Percentiles rank a stretch among this genome's conserved stretches.
phyloP scores from a whole-genome alignment of 2,888 invertebrate species.

The Pyrgus malvae region DNA sequence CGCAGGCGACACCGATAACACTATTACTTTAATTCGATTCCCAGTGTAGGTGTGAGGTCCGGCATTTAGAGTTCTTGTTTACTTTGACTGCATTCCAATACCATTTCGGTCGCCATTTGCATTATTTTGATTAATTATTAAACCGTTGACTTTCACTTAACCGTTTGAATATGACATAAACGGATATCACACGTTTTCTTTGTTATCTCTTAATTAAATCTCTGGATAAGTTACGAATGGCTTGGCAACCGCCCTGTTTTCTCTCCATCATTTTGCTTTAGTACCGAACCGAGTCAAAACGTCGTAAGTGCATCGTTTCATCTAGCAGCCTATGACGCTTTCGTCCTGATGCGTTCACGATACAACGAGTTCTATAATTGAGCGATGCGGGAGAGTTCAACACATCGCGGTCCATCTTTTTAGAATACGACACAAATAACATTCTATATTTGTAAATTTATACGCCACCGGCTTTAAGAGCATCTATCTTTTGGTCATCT shows the following conservation, averaged over 20 bases:
- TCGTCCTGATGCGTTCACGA: conserved; percentile 60
- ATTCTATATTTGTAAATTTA: conserved; percentile 80
- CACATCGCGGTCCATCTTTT: conserved; percentile 81
- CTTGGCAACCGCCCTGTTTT: conserved; percentile 51
- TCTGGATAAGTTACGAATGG: conserved; percentile 56
- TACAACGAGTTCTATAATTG: conserved; percentile 77
- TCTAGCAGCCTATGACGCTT: conserved; percentile 52
- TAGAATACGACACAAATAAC: conserved; percentile 82
- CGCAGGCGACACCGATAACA: conserved; percentile 5
- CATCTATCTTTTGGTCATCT: conserved; percentile 50
- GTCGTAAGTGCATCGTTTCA: conserved; percentile 49
- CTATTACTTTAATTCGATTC: conserved; percentile 15
- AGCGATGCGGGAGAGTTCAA: conserved; percentile 81
- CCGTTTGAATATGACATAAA: background rate
- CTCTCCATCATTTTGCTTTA: conserved; percentile 48
- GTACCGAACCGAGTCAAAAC: conserved; percentile 37
- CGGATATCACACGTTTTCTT: conserved; percentile 3
- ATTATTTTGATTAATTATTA: conserved; percentile 15
- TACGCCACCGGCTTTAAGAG: conserved; percentile 69
- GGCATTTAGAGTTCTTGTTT: conserved; percentile 42
- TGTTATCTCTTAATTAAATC: conserved; percentile 22
- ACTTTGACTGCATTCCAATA: conserved; percentile 49
- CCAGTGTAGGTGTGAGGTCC: conserved; percentile 51
- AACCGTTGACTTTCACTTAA: background rate
- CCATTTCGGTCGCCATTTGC: conserved; percentile 31